phyloP scores from a whole-genome alignment of 2,113 vertebrate species.

The Ceyx melanurus region DNA sequence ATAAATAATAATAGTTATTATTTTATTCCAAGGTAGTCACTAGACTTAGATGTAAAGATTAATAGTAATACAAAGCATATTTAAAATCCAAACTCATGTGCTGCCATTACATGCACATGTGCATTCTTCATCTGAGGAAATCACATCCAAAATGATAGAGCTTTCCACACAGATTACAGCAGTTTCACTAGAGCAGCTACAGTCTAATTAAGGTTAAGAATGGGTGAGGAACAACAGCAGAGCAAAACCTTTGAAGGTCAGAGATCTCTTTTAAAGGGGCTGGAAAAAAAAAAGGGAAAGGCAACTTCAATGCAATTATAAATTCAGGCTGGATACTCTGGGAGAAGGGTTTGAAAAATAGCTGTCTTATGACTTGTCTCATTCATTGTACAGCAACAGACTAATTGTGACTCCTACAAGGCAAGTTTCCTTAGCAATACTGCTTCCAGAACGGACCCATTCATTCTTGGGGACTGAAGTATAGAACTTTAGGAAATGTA shows the following conservation, averaged over 20 bases:
- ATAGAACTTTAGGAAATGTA: not conserved
- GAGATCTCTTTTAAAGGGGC: not conserved
- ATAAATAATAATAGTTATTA: not conserved
- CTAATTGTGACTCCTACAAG: not conserved
- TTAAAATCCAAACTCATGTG: not conserved
- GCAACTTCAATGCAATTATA: not conserved
- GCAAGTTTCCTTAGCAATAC: not conserved
- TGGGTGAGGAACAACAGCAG: not conserved
- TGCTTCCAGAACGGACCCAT: not conserved
- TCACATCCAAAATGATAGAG: not conserved
- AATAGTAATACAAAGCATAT: not conserved
- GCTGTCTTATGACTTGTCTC: not conserved
- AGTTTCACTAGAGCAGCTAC: not conserved
- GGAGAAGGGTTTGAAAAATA: not conserved
- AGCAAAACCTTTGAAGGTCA: not conserved
- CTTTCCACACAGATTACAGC: not conserved
- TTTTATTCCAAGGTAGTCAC: not conserved
- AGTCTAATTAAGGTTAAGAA: not conserved
- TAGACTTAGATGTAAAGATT: not conserved
- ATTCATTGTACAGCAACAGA: not conserved
- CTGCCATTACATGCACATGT: fast-evolving
- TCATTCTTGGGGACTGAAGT: not conserved
- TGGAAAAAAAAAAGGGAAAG: not conserved
- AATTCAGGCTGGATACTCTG: not conserved
- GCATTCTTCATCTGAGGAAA: not conserved